A percentile compares a stretch with the other conserved stretches of the same genome.
Conservation (phyloP, 2,797 vertebrate species). For the Hyperoplus immaculatus region DNA sequence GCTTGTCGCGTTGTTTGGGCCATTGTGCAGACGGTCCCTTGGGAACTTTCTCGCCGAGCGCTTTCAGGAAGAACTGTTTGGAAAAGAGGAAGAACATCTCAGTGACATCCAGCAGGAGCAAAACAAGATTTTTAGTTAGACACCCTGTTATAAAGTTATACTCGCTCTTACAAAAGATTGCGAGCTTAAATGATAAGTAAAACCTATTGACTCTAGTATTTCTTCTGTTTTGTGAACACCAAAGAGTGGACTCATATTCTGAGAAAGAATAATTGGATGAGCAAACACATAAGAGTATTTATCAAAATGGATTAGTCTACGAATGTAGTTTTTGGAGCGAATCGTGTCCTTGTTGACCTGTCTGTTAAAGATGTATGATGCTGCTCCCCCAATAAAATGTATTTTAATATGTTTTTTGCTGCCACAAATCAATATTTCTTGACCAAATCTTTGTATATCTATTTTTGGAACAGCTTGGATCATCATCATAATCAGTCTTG, state of each 20-base stretch:
- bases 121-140: slow-evolving; percentile 15
- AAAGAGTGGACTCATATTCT: slow-evolving; percentile 39
- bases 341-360: slow-evolving; percentile 10
- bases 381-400: neutral
- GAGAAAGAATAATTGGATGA: slow-evolving; percentile 45
- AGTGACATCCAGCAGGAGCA: neutral
- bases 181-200: slow-evolving; percentile 39
- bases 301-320: slow-evolving; percentile 1
- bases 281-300: slow-evolving; percentile 30
- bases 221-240: slow-evolving; percentile 64
- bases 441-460: slow-evolving; percentile 34
- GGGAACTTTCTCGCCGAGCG: slow-evolving; percentile 62
- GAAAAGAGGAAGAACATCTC: slow-evolving; percentile 59
- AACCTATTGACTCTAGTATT: slow-evolving; percentile 52
- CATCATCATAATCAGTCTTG: slow-evolving; percentile 23
- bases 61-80: slow-evolving; percentile 57
- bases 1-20: slow-evolving; percentile 57
- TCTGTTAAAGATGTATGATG: slow-evolving; percentile 34
- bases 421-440: slow-evolving; percentile 18
- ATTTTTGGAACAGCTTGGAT: slow-evolving; percentile 20
- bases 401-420: slow-evolving; percentile 13
- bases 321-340: slow-evolving; percentile 12
- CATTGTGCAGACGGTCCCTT: slow-evolving; percentile 49
- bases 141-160: slow-evolving; percentile 20
- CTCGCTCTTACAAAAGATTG: slow-evolving; percentile 10